These are phyloP conservation scores for Drosophila fuyamai DNA, from an alignment of 1,140 invertebrate genomes.

Conservation along the genomic window DNA sequence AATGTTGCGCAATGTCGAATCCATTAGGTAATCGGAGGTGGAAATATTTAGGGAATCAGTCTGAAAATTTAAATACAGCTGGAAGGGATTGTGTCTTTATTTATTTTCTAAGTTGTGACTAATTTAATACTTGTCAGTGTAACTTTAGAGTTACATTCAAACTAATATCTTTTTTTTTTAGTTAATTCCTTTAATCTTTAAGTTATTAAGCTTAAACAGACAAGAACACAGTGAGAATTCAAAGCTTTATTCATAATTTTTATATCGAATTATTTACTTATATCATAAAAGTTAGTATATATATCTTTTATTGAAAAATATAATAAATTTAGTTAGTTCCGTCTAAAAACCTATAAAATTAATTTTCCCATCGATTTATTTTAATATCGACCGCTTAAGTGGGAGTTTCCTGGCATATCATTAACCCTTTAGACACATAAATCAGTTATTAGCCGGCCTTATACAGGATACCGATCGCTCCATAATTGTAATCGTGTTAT, in stretches of 20 bases:
- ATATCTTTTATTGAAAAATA: too few species aligned
- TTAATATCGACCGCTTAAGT: neutral
- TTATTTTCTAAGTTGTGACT: neutral
- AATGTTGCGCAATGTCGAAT: conserved; percentile 35
- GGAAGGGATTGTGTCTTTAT: neutral
- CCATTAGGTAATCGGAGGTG: conserved; percentile 40
- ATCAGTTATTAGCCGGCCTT: conserved; percentile 39
- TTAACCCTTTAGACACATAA: conserved; percentile 33
- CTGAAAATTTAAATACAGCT: neutral
- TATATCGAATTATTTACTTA: too few species aligned
- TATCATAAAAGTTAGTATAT: too few species aligned
- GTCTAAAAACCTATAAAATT: neutral
- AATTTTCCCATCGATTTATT: conserved; percentile 4
- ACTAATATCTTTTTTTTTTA: too few species aligned
- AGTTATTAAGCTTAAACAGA: too few species aligned
- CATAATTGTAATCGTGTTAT: conserved; percentile 46
- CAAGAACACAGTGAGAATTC: too few species aligned
- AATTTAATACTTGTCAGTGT: neutral
- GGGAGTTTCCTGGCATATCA: conserved; percentile 10
- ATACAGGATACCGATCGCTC: conserved; percentile 63
- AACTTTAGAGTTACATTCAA: too few species aligned
- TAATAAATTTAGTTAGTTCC: neutral
- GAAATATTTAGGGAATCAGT: conserved; percentile 29
- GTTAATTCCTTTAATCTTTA: too few species aligned
- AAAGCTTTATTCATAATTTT: too few species aligned